A percentile compares a stretch with the other conserved stretches of the same genome.
Conservation (phyloP, 2,113 vertebrate species). For the Dissostichus mawsoni region DNA sequence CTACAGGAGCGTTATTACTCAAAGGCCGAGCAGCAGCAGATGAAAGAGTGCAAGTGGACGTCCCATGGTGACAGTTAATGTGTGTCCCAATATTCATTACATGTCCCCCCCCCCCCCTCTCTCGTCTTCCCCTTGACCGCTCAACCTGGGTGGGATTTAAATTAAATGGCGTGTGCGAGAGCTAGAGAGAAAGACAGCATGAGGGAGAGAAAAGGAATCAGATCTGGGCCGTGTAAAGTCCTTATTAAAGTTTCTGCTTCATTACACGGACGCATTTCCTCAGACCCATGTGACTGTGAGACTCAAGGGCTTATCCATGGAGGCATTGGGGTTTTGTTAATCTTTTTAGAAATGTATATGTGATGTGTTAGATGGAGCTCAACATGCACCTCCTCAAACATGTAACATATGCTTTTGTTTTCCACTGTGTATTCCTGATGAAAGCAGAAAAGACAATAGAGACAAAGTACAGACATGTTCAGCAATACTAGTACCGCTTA, state of each 20-base stretch:
- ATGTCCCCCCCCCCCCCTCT: conserved; percentile 24
- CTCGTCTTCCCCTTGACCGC: conserved; percentile 32
- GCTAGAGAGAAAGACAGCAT: conserved; percentile 29
- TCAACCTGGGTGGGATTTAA: conserved; percentile 66
- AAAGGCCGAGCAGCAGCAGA: conserved; percentile 43
- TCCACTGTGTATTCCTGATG: not conserved
- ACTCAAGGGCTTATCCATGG: conserved; percentile 1
- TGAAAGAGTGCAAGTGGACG: conserved; percentile 55
- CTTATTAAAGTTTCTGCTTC: conserved; percentile 70
- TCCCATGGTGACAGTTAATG: conserved; percentile 69
- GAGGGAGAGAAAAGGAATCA: conserved; percentile 35
- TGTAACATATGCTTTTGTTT: not conserved
- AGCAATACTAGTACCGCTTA: too few species aligned
- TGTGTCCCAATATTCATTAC: conserved; percentile 68
- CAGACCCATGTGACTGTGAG: conserved; percentile 3
- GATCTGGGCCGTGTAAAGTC: conserved; percentile 56
- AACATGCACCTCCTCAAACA: conserved; percentile 6
- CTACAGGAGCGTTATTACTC: conserved; percentile 27
- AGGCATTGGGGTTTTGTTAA: not conserved
- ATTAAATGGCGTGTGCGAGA: conserved; percentile 63
- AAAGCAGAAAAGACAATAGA: not conserved
- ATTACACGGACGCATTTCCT: conserved; percentile 45
- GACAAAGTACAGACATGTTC: not conserved
- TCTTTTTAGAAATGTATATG: conserved; percentile 7
- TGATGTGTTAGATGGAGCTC: not conserved